Evolutionary conservation across 1,140 invertebrate genomes (phyloP).

Genomic region (Drosophila quadrilineata): DNA sequence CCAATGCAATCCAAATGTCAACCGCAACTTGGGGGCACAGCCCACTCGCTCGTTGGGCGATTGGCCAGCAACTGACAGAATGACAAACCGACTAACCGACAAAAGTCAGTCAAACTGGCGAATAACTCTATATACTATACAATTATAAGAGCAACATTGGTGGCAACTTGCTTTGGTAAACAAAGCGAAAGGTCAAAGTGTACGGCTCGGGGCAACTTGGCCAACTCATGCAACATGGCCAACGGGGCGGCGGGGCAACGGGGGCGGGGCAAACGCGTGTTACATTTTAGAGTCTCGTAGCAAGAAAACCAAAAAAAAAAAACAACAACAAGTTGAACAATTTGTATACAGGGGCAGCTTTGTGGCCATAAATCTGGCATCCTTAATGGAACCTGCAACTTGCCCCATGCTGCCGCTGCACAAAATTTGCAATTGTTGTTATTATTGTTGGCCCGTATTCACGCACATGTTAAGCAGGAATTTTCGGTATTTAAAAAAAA

Average conservation of each 20-base stretch:
- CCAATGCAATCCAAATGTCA: conserved; percentile 44
- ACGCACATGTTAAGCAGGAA: conserved; percentile 19
- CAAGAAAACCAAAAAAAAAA: background rate
- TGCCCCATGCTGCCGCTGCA: background rate
- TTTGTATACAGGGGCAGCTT: too few relatives aligned
- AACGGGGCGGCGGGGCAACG: background rate
- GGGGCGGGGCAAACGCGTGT: background rate
- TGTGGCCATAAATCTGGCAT: conserved; percentile 7
- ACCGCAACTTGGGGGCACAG: conserved; percentile 23
- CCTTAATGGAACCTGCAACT: background rate
- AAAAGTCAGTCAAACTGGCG: conserved; percentile 16
- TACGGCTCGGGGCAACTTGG: conserved; percentile 21
- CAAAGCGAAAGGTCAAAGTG: conserved; percentile 48
- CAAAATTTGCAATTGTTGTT: background rate
- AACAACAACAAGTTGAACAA: background rate
- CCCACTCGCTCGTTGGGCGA: conserved; percentile 17
- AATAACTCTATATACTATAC: too few relatives aligned
- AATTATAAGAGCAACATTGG: conserved; percentile 19
- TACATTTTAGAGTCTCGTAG: background rate
- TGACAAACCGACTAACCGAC: conserved; percentile 4
- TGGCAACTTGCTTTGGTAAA: conserved; percentile 40
- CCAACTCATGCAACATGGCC: conserved; percentile 20
- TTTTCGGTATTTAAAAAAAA: background rate
- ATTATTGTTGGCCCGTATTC: background rate
- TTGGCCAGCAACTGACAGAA: background rate